Conservation (phyloP, 2,797 vertebrate species). For the Acanthurus lineatus region DNA sequence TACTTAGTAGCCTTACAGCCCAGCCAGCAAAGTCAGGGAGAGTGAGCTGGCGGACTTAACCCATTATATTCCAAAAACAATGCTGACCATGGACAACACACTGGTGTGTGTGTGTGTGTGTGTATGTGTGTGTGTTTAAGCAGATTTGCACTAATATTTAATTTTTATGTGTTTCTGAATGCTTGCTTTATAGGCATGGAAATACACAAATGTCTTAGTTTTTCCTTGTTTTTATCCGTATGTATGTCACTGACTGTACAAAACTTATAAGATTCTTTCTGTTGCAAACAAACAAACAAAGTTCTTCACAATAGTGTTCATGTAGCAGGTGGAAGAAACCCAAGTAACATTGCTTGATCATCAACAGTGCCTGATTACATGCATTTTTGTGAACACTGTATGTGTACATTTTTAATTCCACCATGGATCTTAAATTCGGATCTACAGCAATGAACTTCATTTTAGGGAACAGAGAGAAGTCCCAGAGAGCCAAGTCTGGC, state of each 20-base stretch:
- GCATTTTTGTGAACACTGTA: too few relatives aligned
- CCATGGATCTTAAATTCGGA: too few relatives aligned
- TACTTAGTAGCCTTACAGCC: slow-evolving; percentile 88
- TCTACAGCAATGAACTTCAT: too few relatives aligned
- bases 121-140: slow-evolving; percentile 1
- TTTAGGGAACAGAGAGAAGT: too few relatives aligned
- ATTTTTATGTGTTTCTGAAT: slow-evolving; percentile 2
- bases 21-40: slow-evolving; percentile 86
- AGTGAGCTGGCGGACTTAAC: slow-evolving; percentile 81
- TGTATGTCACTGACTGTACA: not conserved
- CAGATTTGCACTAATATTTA: slow-evolving; percentile 23
- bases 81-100: slow-evolving; percentile 20
- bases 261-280: too few relatives aligned
- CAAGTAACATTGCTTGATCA: too few relatives aligned
- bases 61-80: slow-evolving; percentile 74
- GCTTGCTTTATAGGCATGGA: not conserved
- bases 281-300: too few relatives aligned
- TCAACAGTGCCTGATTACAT: too few relatives aligned
- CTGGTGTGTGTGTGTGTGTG: slow-evolving; percentile 12
- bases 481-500: too few relatives aligned
- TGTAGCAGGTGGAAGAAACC: too few relatives aligned
- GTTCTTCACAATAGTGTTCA: too few relatives aligned
- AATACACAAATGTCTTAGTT: not conserved
- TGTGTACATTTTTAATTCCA: too few relatives aligned
- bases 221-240: not conserved